Conservation (phyloP, 1,140 invertebrate species). For the Caenorhabditis tropicalis region DNA sequence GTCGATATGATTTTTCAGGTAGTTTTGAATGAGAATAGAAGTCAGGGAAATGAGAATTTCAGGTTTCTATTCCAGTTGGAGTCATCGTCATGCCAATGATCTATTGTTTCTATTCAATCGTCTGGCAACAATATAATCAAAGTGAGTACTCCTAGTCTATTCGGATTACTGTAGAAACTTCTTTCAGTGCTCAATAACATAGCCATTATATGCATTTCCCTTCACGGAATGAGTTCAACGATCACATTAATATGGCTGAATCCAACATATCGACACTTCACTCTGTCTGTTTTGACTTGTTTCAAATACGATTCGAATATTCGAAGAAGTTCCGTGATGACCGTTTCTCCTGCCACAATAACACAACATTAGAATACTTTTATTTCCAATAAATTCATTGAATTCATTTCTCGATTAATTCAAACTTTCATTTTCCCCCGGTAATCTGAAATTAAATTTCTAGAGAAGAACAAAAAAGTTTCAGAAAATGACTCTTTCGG, state of each 20-base stretch:
- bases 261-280: conserved; percentile 5
- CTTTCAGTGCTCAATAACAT: conserved; percentile 25
- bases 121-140: conserved; percentile 28
- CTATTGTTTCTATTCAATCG: conserved; percentile 16
- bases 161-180: background rate
- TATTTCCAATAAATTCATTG: background rate
- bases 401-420: background rate
- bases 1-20: conserved; percentile 33
- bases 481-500: conserved; percentile 15
- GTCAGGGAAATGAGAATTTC: background rate
- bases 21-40: background rate
- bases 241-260: conserved; percentile 5
- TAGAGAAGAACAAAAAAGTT: background rate
- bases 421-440: background rate
- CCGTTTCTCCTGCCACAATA: conserved; percentile 5
- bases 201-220: conserved; percentile 1
- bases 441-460: background rate
- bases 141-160: background rate
- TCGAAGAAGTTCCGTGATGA: conserved; percentile 23
- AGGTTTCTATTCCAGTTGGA: background rate
- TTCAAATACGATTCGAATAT: background rate
- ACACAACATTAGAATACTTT: background rate
- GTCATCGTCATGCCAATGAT: conserved; percentile 1
- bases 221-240: conserved; percentile 20
- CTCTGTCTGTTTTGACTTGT: background rate